Percentiles rank a stretch among this genome's conserved stretches.
Evolutionary conservation across 2,888 invertebrate species (phyloP).

Genomic region (Neuroscelio doddi): DNA sequence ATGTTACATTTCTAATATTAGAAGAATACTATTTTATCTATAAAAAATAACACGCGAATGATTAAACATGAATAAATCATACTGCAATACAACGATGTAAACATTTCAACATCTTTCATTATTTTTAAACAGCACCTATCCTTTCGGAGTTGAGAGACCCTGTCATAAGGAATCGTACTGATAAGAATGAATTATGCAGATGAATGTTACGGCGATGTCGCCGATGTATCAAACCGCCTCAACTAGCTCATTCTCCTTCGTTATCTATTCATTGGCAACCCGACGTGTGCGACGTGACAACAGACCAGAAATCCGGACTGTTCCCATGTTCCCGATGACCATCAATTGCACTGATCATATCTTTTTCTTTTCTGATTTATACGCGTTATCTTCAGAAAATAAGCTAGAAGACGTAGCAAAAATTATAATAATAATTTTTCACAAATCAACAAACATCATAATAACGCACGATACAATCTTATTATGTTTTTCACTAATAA

Average conservation of each 20-base stretch:
- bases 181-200: slow-evolving; percentile 70
- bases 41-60: too few relatives aligned
- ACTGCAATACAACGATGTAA: too few relatives aligned
- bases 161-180: slow-evolving; percentile 65
- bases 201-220: slow-evolving; percentile 70
- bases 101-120: too few relatives aligned
- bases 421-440: too few relatives aligned
- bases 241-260: slow-evolving; percentile 71
- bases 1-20: too few relatives aligned
- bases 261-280: slow-evolving; percentile 70
- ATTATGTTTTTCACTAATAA: too few relatives aligned
- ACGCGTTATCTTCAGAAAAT: too few relatives aligned
- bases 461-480: too few relatives aligned
- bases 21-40: neutral
- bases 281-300: slow-evolving; percentile 66
- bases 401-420: too few relatives aligned
- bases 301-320: slow-evolving; percentile 69
- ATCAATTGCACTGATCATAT: neutral
- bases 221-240: slow-evolving; percentile 63
- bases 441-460: too few relatives aligned
- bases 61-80: too few relatives aligned
- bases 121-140: too few relatives aligned
- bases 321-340: slow-evolving; percentile 62
- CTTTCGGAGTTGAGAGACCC: slow-evolving; percentile 60
- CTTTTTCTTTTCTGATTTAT: neutral